Conservation (phyloP, 2,797 vertebrate genomes). For the Periophthalmus magnuspinnatus region DNA sequence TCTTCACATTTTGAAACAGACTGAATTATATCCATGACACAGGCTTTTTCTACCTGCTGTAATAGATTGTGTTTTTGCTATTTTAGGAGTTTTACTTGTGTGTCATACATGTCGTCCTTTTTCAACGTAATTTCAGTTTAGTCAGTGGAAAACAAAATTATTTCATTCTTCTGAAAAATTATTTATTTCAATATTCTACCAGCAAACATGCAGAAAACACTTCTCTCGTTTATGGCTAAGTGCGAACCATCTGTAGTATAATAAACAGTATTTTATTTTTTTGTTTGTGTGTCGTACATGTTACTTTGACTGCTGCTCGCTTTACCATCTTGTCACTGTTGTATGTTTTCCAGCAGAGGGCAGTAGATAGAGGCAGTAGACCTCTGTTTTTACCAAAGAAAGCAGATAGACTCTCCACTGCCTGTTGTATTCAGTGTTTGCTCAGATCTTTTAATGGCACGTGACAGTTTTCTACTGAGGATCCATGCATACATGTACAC, state of each 20-base stretch:
- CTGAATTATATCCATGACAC: not conserved
- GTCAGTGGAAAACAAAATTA: not conserved
- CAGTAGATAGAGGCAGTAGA: no score
- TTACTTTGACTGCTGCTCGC: conserved; percentile 14
- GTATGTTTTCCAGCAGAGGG: conserved; percentile 59
- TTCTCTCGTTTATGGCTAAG: conserved; percentile 19
- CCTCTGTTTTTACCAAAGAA: no score
- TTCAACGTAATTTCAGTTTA: not conserved
- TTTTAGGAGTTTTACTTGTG: conserved; percentile 2
- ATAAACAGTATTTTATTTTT: conserved; percentile 61
- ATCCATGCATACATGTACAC: conserved; percentile 18
- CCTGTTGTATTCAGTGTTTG: not conserved
- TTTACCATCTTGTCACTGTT: conserved; percentile 19
- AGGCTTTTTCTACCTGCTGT: not conserved
- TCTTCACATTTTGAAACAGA: conserved; percentile 12
- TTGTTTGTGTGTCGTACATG: conserved; percentile 28
- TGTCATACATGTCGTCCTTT: not conserved
- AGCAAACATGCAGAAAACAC: conserved; percentile 8
- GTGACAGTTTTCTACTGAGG: conserved; percentile 18
- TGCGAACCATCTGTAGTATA: conserved; percentile 49
- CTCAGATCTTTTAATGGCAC: conserved; percentile 25
- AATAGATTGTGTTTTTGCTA: not conserved
- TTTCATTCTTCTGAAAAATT: conserved; percentile 3
- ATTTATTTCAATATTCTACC: conserved; percentile 11
- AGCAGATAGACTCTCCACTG: no score